Evolutionary conservation across 2,113 vertebrate species (phyloP).

Genomic region (Psephotus haematonotus): DNA sequence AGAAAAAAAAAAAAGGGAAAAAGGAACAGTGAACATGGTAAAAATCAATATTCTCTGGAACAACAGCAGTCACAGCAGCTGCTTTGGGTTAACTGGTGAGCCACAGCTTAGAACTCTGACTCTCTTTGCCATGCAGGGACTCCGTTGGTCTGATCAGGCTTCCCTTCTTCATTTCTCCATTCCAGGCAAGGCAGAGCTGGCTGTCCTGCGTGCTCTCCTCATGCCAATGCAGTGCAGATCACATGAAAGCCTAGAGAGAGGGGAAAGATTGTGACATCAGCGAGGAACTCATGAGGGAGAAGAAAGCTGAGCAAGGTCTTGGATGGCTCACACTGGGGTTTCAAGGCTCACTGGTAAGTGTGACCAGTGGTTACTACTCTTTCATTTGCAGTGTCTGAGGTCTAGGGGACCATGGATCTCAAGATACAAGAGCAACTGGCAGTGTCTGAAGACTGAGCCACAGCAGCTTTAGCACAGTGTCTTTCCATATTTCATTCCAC

Average conservation of each 20-base stretch:
- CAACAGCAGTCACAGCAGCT: neutral
- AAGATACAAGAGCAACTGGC: neutral
- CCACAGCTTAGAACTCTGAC: neutral
- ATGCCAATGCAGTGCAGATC: neutral
- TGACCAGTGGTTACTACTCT: neutral
- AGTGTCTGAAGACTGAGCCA: neutral
- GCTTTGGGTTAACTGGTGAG: neutral
- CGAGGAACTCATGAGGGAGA: rapidly evolving
- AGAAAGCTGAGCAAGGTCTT: neutral
- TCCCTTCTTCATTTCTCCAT: neutral
- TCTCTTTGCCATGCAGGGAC: neutral
- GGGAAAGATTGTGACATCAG: rapidly evolving
- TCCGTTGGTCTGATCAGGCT: rapidly evolving
- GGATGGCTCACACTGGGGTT: neutral
- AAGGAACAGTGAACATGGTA: neutral
- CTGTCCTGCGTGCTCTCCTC: neutral
- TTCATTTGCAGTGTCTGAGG: neutral
- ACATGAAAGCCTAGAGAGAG: neutral
- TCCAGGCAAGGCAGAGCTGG: neutral
- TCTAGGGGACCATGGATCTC: neutral
- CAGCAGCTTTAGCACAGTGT: neutral
- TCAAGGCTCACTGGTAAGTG: rapidly evolving
- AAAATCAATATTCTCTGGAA: neutral
- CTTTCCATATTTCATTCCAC: neutral
- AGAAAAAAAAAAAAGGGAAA: no score